Evolutionary conservation across 2,797 vertebrate genomes (phyloP).

Genomic region (Austrolebias charrua): DNA sequence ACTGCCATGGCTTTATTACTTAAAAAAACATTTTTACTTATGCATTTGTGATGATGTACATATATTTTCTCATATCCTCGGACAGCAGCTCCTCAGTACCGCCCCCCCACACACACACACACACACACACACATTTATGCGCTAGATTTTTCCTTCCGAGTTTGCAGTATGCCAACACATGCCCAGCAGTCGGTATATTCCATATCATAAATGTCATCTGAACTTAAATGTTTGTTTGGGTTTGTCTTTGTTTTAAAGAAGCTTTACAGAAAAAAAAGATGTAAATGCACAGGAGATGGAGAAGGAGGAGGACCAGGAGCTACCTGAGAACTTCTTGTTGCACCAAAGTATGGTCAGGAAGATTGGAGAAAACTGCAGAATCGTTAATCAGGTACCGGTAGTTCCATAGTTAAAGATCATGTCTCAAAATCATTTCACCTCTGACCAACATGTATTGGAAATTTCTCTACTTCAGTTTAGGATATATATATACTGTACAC

Average conservation of each 20-base stretch:
- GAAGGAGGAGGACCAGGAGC: constrained; percentile 75
- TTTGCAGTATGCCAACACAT: background rate
- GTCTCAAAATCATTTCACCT: background rate
- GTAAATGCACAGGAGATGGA: constrained; percentile 45
- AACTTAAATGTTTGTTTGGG: background rate
- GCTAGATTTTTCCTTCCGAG: too few relatives aligned
- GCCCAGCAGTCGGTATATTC: background rate
- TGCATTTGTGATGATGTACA: too few relatives aligned
- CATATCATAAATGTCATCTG: background rate
- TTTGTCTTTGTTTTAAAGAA: constrained; percentile 48
- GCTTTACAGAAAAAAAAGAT: constrained; percentile 64
- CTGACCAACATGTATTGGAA: background rate
- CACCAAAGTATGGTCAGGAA: constrained; percentile 89
- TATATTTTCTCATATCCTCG: too few relatives aligned
- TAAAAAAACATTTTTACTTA: too few relatives aligned
- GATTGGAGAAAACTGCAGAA: constrained; percentile 92
- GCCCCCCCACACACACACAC: too few relatives aligned
- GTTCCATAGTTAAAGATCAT: background rate
- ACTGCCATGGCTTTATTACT: too few relatives aligned
- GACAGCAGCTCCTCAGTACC: too few relatives aligned
- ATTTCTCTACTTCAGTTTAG: too few relatives aligned
- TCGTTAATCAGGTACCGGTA: constrained; percentile 99
- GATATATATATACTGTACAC: too few relatives aligned
- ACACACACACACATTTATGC: too few relatives aligned
- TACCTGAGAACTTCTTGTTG: constrained; percentile 84